Evolutionary conservation across 2,888 invertebrate genomes (phyloP).

Genomic region (Folsomia candida): DNA sequence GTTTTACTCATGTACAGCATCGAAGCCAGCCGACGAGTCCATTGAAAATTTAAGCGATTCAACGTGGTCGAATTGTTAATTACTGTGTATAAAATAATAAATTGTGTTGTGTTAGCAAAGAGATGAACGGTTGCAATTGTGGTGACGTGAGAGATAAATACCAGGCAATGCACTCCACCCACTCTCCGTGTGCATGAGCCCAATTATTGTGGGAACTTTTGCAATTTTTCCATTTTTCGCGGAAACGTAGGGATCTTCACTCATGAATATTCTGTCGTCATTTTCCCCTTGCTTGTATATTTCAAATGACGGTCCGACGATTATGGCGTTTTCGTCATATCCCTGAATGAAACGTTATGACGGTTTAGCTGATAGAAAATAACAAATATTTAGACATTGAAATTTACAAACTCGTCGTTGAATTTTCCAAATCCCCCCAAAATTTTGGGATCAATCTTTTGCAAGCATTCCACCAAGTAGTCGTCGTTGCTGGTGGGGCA

Average conservation of each 20-base stretch:
- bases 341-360: not conserved
- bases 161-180: not conserved
- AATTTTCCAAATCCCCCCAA: not conserved
- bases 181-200: not conserved
- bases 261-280: not conserved
- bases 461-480: not conserved
- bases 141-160: no score
- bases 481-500: not conserved
- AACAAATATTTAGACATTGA: not conserved
- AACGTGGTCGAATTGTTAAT: not conserved
- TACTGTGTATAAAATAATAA: no score
- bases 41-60: not conserved
- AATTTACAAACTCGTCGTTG: not conserved
- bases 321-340: not conserved
- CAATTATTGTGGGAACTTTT: not conserved
- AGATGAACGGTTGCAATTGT: no score
- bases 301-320: not conserved
- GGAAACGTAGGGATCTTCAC: not conserved
- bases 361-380: no score
- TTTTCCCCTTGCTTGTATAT: not conserved
- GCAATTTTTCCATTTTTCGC: not conserved
- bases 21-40: not conserved
- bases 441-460: not conserved
- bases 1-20: not conserved
- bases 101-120: no score